phyloP scores from a whole-genome alignment of 2,888 invertebrate genomes.

The Frankliniella fusca region DNA sequence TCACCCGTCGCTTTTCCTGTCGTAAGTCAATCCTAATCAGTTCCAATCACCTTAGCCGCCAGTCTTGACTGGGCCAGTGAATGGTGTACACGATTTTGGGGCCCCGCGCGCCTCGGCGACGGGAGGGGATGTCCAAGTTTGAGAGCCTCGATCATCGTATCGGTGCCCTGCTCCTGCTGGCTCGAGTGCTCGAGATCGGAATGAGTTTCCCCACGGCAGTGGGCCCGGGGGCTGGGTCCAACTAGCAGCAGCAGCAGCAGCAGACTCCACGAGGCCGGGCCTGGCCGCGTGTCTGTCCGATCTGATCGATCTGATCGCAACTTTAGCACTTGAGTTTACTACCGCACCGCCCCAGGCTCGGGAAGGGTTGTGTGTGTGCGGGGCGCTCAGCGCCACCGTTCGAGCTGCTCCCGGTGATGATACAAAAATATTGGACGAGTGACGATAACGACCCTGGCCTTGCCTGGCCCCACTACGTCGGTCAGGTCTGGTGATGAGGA shows the following conservation, averaged over 20 bases:
- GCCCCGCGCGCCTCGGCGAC: no score
- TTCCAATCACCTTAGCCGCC: no score
- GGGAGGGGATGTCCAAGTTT: not conserved
- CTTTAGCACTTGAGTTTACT: constrained; percentile 25
- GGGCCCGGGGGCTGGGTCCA: not conserved
- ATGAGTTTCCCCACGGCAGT: not conserved
- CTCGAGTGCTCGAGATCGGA: not conserved
- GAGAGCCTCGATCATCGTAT: not conserved
- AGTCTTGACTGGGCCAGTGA: no score
- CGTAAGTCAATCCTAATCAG: no score
- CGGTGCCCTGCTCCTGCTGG: not conserved
- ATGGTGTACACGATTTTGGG: no score
- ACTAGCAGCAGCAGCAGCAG: not conserved
- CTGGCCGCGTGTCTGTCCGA: not conserved
- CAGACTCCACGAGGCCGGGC: not conserved
- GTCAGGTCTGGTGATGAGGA: no score
- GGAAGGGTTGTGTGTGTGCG: not conserved
- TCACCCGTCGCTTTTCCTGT: no score
- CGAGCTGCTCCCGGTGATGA: no score
- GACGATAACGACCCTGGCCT: not conserved
- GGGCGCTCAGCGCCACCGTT: not conserved
- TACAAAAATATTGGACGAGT: no score
- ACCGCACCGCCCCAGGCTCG: not conserved
- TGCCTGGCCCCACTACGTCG: no score
- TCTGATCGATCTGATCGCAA: not conserved